A percentile compares a stretch with the other conserved stretches of the same genome.
Evolutionary conservation across 2,888 invertebrate species (phyloP).

Genomic region (Philonicus albiceps): DNA sequence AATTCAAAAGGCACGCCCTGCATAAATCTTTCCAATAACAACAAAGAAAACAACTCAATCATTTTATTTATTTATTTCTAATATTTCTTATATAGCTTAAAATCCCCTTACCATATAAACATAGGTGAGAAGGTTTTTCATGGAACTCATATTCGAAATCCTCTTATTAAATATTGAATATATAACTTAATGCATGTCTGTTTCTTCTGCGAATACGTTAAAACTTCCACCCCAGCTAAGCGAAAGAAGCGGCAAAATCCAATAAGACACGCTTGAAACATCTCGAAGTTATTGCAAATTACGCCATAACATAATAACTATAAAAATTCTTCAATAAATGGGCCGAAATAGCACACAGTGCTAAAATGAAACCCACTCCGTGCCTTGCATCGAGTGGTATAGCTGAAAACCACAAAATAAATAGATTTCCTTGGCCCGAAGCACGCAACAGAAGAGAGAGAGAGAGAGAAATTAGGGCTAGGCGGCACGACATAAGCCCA

Average conservation of each 20-base stretch:
- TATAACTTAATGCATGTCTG: not conserved
- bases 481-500: not conserved
- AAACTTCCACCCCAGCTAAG: not conserved
- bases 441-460: not conserved
- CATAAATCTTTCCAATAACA: too few species aligned
- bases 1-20: not conserved
- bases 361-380: not conserved
- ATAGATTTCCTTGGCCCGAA: not conserved
- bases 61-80: not conserved
- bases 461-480: not conserved
- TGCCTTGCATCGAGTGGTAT: not conserved
- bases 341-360: not conserved
- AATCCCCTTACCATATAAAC: not conserved
- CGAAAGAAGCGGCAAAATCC: not conserved
- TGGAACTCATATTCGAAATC: not conserved
- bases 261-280: not conserved
- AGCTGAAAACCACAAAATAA: not conserved
- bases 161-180: not conserved
- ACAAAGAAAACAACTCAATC: not conserved
- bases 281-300: not conserved
- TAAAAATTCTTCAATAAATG: not conserved
- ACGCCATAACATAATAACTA: not conserved
- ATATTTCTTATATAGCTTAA: not conserved
- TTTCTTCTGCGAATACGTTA: not conserved
- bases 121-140: not conserved